phyloP scores from a whole-genome alignment of 2,113 vertebrate species.

The Oreotragus oreotragus region DNA sequence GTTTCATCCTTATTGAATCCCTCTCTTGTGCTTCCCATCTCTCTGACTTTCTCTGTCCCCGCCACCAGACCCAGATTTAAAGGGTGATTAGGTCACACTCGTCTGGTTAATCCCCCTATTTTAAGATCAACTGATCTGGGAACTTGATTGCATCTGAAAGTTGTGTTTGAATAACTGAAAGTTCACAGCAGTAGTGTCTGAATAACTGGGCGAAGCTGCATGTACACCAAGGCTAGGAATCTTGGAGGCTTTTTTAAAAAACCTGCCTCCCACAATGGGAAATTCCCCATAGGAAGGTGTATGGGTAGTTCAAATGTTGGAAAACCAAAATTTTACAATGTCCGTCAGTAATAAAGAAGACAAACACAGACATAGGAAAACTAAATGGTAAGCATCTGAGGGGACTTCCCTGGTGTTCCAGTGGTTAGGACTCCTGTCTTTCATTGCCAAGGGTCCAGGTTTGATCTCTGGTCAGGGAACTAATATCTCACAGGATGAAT shows the following conservation, averaged over 20 bases:
- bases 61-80: neutral
- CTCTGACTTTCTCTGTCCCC: neutral
- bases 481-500: neutral
- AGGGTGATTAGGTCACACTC: neutral
- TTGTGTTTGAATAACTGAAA: neutral
- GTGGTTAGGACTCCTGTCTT: neutral
- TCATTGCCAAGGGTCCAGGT: neutral
- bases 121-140: neutral
- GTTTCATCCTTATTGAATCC: neutral
- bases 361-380: neutral
- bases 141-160: neutral
- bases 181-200: neutral
- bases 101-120: neutral
- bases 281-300: neutral
- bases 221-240: neutral
- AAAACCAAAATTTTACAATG: neutral
- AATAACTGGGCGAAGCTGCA: neutral
- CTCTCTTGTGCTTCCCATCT: neutral
- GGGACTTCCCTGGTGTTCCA: neutral
- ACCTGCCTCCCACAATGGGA: neutral
- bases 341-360: neutral
- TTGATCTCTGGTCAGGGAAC: neutral
- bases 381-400: neutral
- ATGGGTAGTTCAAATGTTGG: neutral
- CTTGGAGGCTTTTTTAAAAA: neutral